These are phyloP conservation scores for Phaonia tiefii DNA, from an alignment of 2,888 invertebrate genomes.

Conservation along the genomic window DNA sequence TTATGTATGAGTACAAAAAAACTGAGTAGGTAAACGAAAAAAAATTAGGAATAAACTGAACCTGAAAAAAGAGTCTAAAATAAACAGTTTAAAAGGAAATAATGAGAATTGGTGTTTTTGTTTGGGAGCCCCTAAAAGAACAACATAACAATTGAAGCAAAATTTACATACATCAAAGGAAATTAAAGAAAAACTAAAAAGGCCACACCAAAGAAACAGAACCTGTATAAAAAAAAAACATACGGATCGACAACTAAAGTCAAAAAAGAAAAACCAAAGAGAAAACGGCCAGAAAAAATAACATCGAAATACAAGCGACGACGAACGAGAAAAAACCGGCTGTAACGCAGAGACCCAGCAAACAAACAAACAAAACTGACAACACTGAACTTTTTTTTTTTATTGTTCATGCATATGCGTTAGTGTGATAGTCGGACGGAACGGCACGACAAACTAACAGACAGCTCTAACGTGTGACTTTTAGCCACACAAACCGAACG, in stretches of 20 bases:
- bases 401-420: slow-evolving; percentile 47
- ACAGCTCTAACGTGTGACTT: slow-evolving; percentile 19
- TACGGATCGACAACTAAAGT: slow-evolving; percentile 25
- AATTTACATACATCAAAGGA: slow-evolving; percentile 56
- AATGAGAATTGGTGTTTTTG: slow-evolving; percentile 27
- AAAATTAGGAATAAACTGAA: slow-evolving; percentile 26
- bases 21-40: slow-evolving; percentile 23
- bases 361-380: slow-evolving; percentile 53
- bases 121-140: not conserved
- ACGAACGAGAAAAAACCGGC: slow-evolving; percentile 42
- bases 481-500: not conserved
- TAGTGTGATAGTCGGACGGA: not conserved
- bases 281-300: slow-evolving; percentile 28
- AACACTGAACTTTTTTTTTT: slow-evolving; percentile 57
- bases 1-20: not conserved
- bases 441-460: slow-evolving; percentile 17
- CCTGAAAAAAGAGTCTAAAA: slow-evolving; percentile 44
- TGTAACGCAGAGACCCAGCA: slow-evolving; percentile 56
- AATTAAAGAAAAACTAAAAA: slow-evolving; percentile 33
- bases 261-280: slow-evolving; percentile 36
- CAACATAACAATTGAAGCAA: slow-evolving; percentile 50
- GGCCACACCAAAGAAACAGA: slow-evolving; percentile 23
- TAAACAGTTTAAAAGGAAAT: slow-evolving; percentile 55
- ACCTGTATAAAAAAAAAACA: slow-evolving; percentile 40
- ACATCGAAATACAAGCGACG: not conserved